phyloP scores from a whole-genome alignment of 2,797 vertebrate genomes.

The Anniella stebbinsi region DNA sequence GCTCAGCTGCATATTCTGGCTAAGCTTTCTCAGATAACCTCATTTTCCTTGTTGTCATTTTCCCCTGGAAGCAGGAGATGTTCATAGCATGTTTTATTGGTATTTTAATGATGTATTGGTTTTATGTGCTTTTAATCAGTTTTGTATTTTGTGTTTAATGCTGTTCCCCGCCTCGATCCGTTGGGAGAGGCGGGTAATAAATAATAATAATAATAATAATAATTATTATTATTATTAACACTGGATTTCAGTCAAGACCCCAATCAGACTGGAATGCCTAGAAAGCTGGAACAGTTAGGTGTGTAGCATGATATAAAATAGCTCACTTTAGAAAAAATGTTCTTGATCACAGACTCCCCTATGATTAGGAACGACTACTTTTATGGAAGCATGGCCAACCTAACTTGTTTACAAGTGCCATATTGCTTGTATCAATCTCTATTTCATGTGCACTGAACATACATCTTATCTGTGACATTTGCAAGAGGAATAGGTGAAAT shows the following conservation, averaged over 20 bases:
- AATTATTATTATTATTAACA: too few relatives aligned
- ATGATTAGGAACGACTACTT: not conserved
- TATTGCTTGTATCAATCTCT: not conserved
- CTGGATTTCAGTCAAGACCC: not conserved
- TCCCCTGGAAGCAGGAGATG: not conserved
- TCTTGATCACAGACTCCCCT: not conserved
- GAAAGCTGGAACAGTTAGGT: not conserved
- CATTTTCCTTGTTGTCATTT: not conserved
- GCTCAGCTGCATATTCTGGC: not conserved
- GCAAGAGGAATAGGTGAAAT: not conserved
- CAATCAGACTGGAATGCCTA: not conserved
- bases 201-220: too few relatives aligned
- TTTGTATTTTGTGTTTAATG: too few relatives aligned
- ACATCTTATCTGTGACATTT: not conserved
- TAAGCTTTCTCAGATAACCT: not conserved
- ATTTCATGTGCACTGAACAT: not conserved
- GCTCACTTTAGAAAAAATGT: not conserved
- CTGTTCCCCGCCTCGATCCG: too few relatives aligned
- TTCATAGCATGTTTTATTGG: too few relatives aligned
- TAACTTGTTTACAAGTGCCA: not conserved
- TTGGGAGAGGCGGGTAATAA: too few relatives aligned
- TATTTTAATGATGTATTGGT: too few relatives aligned
- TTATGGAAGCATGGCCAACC: not conserved
- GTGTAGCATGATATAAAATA: not conserved
- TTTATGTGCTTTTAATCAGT: too few relatives aligned